These are phyloP conservation scores for Perca fluviatilis DNA, from an alignment of 2,113 vertebrate genomes.

Conservation along the genomic window DNA sequence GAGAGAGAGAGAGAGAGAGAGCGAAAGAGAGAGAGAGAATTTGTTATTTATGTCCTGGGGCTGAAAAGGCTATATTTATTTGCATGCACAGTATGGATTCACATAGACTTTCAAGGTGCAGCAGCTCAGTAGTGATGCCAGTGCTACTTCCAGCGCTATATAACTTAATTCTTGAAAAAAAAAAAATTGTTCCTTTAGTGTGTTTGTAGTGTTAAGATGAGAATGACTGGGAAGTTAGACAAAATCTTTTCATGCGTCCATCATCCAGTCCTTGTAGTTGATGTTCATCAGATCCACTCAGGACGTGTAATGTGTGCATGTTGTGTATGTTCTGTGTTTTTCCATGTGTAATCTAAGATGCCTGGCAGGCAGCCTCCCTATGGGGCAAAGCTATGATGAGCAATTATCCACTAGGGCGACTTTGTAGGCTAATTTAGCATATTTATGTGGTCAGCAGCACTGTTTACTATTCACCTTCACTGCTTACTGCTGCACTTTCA, in stretches of 20 bases:
- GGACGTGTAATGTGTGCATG: constrained; percentile 29
- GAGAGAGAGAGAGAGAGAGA: constrained; percentile 2
- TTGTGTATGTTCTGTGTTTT: constrained; percentile 64
- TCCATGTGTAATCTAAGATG: constrained; percentile 80
- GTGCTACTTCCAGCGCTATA: not conserved
- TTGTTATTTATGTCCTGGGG: constrained; percentile 44
- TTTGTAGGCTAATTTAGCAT: constrained; percentile 83
- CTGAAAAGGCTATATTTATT: constrained; percentile 35
- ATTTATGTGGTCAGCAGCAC: constrained; percentile 82
- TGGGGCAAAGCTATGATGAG: constrained; percentile 80
- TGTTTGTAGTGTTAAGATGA: not conserved
- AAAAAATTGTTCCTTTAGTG: not conserved
- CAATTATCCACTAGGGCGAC: constrained; percentile 83
- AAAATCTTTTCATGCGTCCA: constrained; percentile 24
- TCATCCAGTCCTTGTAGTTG: constrained; percentile 22
- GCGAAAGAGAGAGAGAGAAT: constrained; percentile 13
- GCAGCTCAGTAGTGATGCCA: not conserved
- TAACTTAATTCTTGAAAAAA: constrained; percentile 8
- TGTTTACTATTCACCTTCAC: constrained; percentile 81
- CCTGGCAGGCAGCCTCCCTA: constrained; percentile 75
- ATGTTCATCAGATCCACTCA: constrained; percentile 37
- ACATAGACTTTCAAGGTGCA: not conserved
- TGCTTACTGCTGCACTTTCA: constrained; percentile 83
- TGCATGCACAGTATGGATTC: constrained; percentile 20
- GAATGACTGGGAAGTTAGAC: constrained; percentile 2